phyloP scores from a whole-genome alignment of 2,113 vertebrate species.

The Chlorodrepanis virens region DNA sequence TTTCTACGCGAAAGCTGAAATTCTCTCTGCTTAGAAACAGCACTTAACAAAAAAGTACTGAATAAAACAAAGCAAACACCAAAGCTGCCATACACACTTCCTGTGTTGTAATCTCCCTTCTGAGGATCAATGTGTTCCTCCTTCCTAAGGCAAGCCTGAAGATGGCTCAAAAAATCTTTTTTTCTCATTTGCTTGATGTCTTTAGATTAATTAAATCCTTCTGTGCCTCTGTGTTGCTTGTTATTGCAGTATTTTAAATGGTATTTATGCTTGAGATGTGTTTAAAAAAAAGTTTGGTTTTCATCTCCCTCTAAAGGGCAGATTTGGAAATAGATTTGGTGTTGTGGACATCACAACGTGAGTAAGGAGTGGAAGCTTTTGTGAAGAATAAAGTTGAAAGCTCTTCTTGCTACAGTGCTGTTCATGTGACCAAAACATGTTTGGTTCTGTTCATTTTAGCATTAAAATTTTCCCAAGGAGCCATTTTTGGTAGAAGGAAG shows the following conservation, averaged over 20 bases:
- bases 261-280: not conserved
- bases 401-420: not conserved
- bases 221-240: not conserved
- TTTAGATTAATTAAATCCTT: not conserved
- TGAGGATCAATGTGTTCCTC: not conserved
- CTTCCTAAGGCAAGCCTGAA: not conserved
- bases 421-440: not conserved
- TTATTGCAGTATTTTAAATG: not conserved
- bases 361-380: not conserved
- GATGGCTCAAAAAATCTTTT: not conserved
- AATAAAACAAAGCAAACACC: not conserved
- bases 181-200: not conserved
- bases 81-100: not conserved
- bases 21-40: not conserved
- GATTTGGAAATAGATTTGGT: not conserved
- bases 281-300: not conserved
- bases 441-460: not conserved
- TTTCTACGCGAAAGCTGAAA: not conserved
- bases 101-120: not conserved
- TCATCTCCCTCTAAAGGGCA: not conserved
- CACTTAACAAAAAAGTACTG: not conserved
- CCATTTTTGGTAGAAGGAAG: not conserved
- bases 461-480: not conserved
- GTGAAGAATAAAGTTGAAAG: not conserved
- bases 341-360: not conserved